Percentiles rank a stretch among this genome's conserved stretches.
Evolutionary conservation across 2,888 invertebrate species (phyloP).

Genomic region (Eristalis tenax): DNA sequence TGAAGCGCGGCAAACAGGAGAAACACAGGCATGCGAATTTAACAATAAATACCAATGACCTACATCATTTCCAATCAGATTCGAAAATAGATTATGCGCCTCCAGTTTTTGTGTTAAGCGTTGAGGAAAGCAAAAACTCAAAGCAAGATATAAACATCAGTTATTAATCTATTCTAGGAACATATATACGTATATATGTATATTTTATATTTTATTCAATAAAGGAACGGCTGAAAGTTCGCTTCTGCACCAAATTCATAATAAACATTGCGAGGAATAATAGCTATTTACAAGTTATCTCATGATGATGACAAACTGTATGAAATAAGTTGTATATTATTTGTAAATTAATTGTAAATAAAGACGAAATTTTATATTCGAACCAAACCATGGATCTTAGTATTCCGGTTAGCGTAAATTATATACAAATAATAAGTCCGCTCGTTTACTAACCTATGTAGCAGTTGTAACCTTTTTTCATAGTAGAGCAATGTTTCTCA

Average conservation of each 20-base stretch:
- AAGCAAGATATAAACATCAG: conserved; percentile 35
- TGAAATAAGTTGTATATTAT: conserved; percentile 47
- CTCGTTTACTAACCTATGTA: no score
- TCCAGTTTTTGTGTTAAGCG: conserved; percentile 80
- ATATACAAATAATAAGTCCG: no score
- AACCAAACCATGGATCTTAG: not conserved
- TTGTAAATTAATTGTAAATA: conserved; percentile 66
- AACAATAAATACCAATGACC: conserved; percentile 41
- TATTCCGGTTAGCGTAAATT: no score
- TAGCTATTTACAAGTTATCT: conserved; percentile 26
- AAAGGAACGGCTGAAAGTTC: not conserved
- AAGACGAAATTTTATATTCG: conserved; percentile 37
- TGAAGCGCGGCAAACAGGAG: conserved; percentile 85
- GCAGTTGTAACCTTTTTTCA: no score
- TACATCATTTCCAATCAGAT: conserved; percentile 73
- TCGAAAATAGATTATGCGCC: conserved; percentile 79
- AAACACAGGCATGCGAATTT: conserved; percentile 51
- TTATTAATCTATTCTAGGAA: conserved; percentile 9
- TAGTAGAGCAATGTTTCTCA: no score
- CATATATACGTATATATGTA: not conserved
- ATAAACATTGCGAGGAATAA: conserved; percentile 1
- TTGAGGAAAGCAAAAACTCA: conserved; percentile 72
- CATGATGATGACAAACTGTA: conserved; percentile 33
- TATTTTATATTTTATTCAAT: not conserved
- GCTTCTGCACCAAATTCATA: conserved; percentile 31